Evolutionary conservation across 1,140 invertebrate genomes (phyloP), one percentile per base, ranked within the genome.

Genomic region (Drosophila yakuba): DNA sequence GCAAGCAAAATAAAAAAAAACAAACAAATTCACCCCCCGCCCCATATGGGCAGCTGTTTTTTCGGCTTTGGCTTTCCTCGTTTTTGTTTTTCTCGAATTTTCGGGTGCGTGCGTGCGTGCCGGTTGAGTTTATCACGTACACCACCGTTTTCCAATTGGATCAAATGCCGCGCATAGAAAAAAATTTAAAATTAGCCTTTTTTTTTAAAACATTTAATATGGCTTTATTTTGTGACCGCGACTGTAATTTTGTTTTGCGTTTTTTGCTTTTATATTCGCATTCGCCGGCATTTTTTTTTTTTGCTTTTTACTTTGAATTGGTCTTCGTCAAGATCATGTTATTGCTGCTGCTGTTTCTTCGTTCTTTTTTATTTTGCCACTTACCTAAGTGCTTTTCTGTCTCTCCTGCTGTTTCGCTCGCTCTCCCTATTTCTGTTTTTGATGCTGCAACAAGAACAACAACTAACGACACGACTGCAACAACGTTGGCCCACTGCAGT

Each of bases 71-170:
- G 56, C 48, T 57, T 71, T 58, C 39, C 48, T 51, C 17, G 43
- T 52, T 39, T 56, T 59, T 38, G 36, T 28, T 59, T 23, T 59
- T 73, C 39, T 50, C 48, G 41, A 32, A 39, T 61, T 62, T 76
- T 73, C 25, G 47, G 14, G 50, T 81, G 75, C 77, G 61, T 88
- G 83, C 75, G 83, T 84, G 80, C 61, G 57, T 64, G 80, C 77
- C 74, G 73, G 80, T 44, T 55, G 50, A 60, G 48, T 83, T 84
- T 77, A 80, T 88, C 85, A 89, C 85, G 85, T 89, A 90, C 52
- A 50, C 83, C 84, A 62, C n/a, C 55, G n/a, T 62, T 61, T 68
- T 36, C 74, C 60, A 63, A 67, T 81, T 63, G 57, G 61, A 75
- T 3, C 25, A 51, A 39, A 41, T 23, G 38, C 1, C 15, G 7